Evolutionary conservation across 2,113 vertebrate genomes (phyloP).

Genomic region (Columba janthina): DNA sequence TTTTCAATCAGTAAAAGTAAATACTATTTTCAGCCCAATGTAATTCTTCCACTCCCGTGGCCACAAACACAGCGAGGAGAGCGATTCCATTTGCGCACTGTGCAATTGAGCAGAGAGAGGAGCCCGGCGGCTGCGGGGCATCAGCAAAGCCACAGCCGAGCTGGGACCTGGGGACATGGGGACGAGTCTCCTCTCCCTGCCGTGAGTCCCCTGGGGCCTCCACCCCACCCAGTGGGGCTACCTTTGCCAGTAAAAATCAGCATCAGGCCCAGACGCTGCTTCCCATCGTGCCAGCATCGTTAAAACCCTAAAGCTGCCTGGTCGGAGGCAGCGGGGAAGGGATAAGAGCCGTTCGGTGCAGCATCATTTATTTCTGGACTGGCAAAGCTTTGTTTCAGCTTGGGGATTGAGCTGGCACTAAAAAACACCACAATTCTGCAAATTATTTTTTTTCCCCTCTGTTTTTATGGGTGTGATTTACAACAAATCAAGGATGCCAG

Average conservation of each 20-base stretch:
- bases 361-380: constrained; percentile 49
- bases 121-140: constrained; percentile 48
- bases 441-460: background rate
- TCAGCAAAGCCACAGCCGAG: constrained; percentile 10
- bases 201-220: background rate
- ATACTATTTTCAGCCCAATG: constrained; percentile 73
- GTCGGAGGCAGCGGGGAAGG: constrained; percentile 22
- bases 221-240: background rate
- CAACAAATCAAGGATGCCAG: background rate
- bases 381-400: constrained; percentile 61
- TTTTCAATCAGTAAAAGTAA: constrained; percentile 75
- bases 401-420: constrained; percentile 37
- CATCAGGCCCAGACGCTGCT: background rate
- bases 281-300: background rate
- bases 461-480: constrained; percentile 35
- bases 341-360: constrained; percentile 46
- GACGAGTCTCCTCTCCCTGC: background rate
- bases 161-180: background rate
- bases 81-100: constrained; percentile 60
- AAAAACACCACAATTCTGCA: background rate
- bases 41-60: constrained; percentile 73
- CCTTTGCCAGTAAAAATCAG: background rate
- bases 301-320: constrained; percentile 42
- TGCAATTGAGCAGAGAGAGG: constrained; percentile 69
- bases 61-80: constrained; percentile 62